These are phyloP conservation scores for Dreissena polymorpha DNA, from an alignment of 1,140 invertebrate genomes.

Conservation along the genomic window DNA sequence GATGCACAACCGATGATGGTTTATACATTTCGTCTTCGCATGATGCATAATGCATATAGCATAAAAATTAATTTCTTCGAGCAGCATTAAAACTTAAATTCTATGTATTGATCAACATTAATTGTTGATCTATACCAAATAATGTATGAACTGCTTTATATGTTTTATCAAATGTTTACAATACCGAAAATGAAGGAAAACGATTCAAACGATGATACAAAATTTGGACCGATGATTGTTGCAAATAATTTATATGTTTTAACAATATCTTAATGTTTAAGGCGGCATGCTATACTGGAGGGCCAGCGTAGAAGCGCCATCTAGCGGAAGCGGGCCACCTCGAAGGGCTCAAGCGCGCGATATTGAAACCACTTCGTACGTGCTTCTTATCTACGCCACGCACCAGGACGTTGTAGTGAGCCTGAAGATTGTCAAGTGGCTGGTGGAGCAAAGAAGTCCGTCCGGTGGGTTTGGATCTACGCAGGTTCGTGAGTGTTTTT, in stretches of 20 bases:
- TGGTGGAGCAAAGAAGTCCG: slow-evolving; percentile 89
- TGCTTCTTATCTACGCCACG: slow-evolving; percentile 83
- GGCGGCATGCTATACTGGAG: slow-evolving; percentile 21
- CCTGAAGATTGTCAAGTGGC: slow-evolving; percentile 90
- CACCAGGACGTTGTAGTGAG: slow-evolving; percentile 75
- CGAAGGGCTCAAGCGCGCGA: slow-evolving; percentile 77
- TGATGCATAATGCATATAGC: too few species aligned
- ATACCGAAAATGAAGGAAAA: not conserved
- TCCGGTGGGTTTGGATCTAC: slow-evolving; percentile 91
- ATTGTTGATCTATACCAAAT: too few species aligned
- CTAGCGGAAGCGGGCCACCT: slow-evolving; percentile 5
- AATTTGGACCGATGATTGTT: not conserved
- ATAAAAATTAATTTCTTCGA: too few species aligned
- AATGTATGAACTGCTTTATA: too few species aligned
- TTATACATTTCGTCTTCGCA: too few species aligned
- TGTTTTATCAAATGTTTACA: too few species aligned
- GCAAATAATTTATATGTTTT: not conserved
- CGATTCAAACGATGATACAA: not conserved
- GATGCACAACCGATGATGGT: too few species aligned
- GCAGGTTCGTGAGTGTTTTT: slow-evolving; percentile 60
- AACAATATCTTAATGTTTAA: not conserved
- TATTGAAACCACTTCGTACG: slow-evolving; percentile 92
- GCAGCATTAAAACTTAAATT: too few species aligned
- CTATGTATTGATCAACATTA: too few species aligned
- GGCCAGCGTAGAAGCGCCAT: slow-evolving; percentile 12